These are phyloP conservation scores for Gallinago nigripennis DNA, from an alignment of 2,797 vertebrate species.

Conservation along the genomic window DNA sequence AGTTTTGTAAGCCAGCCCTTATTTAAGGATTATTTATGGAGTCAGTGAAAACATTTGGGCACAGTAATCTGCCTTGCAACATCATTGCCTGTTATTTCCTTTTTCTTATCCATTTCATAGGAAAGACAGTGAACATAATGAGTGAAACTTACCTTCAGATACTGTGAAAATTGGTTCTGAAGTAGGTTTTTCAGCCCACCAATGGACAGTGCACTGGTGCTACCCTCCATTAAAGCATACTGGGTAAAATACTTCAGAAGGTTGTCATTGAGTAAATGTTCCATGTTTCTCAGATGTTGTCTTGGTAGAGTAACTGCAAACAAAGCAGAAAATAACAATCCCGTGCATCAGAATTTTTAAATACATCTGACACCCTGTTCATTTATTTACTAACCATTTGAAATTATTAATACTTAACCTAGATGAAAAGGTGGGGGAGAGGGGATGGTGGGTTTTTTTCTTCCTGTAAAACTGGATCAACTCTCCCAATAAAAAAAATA, in stretches of 20 bases:
- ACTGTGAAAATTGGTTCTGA: slow-evolving; percentile 60
- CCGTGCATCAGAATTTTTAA: neutral
- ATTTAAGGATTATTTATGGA: neutral
- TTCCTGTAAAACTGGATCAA: neutral
- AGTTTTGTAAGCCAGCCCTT: neutral
- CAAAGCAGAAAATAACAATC: neutral
- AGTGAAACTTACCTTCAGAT: slow-evolving; percentile 56
- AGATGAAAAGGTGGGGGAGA: neutral
- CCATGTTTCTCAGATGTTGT: slow-evolving; percentile 51
- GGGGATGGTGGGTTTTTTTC: neutral
- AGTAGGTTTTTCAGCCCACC: slow-evolving; percentile 51
- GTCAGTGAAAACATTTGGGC: neutral
- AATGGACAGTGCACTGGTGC: slow-evolving; percentile 43
- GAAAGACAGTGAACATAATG: neutral
- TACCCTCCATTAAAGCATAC: slow-evolving; percentile 65
- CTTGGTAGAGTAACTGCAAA: slow-evolving; percentile 30
- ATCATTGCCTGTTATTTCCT: neutral
- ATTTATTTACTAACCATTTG: neutral
- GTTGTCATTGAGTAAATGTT: slow-evolving; percentile 23
- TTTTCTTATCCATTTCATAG: neutral
- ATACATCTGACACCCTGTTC: neutral
- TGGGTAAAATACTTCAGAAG: slow-evolving; percentile 66
- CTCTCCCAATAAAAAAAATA: neutral
- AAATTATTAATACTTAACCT: neutral
- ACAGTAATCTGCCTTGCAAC: neutral